Percentiles rank a stretch among this genome's conserved stretches.
phyloP scores from a whole-genome alignment of 2,888 invertebrate species.

The Archips crataeganus region DNA sequence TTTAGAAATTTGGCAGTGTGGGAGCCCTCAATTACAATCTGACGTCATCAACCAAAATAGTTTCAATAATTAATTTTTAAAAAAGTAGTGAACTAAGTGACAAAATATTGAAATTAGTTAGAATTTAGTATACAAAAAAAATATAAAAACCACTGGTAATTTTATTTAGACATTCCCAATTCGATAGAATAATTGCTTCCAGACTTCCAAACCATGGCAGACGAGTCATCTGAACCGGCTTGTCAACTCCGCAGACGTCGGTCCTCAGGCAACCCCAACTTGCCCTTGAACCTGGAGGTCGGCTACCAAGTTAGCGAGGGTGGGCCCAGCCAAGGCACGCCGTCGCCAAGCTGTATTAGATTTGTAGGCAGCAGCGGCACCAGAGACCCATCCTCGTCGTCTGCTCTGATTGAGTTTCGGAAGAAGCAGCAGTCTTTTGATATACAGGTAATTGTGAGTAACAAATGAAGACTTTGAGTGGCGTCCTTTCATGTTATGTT shows the following conservation, averaged over 20 bases:
- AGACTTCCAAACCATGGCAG: constrained; percentile 57
- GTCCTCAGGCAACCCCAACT: constrained; percentile 67
- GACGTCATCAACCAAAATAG: too few relatives aligned
- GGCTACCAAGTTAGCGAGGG: constrained; percentile 73
- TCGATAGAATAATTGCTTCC: background rate
- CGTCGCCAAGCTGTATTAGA: constrained; percentile 72
- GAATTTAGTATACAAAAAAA: too few relatives aligned
- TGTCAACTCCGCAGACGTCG: constrained; percentile 74
- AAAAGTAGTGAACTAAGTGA: too few relatives aligned
- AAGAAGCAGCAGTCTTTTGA: constrained; percentile 83
- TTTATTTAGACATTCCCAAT: too few relatives aligned
- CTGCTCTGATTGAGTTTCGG: constrained; percentile 74
- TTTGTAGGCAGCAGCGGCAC: constrained; percentile 60
- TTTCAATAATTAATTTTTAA: too few relatives aligned
- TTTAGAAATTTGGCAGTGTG: too few relatives aligned
- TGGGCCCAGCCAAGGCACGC: constrained; percentile 70
- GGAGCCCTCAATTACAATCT: too few relatives aligned
- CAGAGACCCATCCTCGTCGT: constrained; percentile 57
- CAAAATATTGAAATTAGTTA: too few relatives aligned
- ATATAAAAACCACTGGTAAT: too few relatives aligned
- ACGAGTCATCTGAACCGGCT: constrained; percentile 64
- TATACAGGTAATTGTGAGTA: constrained; percentile 66
- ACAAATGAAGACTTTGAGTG: background rate
- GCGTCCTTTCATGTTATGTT: constrained; percentile 7
- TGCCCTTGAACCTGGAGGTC: constrained; percentile 71